Conservation (phyloP, 1,140 invertebrate genomes). For the Uloborus diversus region DNA sequence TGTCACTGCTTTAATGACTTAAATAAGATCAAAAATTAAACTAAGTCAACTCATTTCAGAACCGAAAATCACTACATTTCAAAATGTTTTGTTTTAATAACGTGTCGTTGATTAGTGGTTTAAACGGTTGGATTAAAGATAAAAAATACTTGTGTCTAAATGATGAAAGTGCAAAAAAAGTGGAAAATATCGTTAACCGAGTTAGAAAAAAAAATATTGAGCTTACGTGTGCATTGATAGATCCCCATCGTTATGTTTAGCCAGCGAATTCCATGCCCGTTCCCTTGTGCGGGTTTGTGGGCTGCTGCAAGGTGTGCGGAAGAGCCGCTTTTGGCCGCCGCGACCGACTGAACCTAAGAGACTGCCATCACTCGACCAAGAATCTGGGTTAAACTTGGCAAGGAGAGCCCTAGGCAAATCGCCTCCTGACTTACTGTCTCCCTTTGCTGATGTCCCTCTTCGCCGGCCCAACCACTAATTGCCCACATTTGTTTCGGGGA, state of each 20-base stretch:
- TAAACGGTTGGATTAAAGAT: no score
- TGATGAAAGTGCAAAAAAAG: background rate
- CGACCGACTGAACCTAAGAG: constrained; percentile 40
- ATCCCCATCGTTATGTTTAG: constrained; percentile 9
- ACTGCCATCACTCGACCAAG: constrained; percentile 6
- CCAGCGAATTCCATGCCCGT: background rate
- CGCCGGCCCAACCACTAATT: no score
- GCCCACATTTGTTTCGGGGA: no score
- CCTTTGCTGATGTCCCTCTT: no score
- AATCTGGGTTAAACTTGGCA: constrained; percentile 42
- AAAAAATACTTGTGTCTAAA: background rate
- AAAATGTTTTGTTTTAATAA: no score
- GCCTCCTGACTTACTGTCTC: no score
- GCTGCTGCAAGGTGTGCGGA: background rate
- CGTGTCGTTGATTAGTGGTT: no score
- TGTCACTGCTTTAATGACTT: no score
- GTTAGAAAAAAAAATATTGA: background rate
- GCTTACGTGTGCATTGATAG: constrained; percentile 25
- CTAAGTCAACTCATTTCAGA: no score
- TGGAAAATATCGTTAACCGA: background rate
- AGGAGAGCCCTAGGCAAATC: constrained; percentile 12
- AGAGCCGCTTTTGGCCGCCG: background rate
- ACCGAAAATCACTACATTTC: no score
- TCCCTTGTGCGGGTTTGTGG: background rate
- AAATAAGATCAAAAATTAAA: no score